Evolutionary conservation across 1,140 invertebrate species (phyloP), one percentile per base, ranked within the genome.

Genomic region (Thaumetopoea pityocampa): DNA sequence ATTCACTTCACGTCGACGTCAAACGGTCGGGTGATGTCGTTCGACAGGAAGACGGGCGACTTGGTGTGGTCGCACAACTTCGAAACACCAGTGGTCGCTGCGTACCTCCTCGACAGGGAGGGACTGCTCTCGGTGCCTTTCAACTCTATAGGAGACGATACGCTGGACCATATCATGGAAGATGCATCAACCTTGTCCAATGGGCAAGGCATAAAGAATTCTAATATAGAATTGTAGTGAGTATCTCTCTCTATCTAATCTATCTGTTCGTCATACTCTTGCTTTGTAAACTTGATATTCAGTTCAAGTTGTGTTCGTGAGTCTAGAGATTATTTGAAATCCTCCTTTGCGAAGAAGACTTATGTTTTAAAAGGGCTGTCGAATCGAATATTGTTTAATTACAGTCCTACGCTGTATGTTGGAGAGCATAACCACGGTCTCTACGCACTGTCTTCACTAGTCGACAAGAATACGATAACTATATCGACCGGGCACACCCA

Each of bases 331-430:
- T n/a, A n/a, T n/a, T n/a, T n/a, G n/a, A n/a, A n/a, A n/a, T n/a
- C n/a, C n/a, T n/a, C n/a, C n/a, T n/a, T n/a, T n/a, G n/a, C n/a
- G n/a, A n/a, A n/a, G n/a, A 24, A 23, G 2, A 7, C 7, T 27
- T 5, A 27, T 2, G 10, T 10, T 11, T 5, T 11, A 4, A 27
- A 3, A 24, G 9, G 9, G 3, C 4, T 24, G 9, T 3, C 2
- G 6, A 24, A n/a, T 24, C 9, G 9, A 6, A 24, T 24, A n/a
- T 3, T 18, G 49, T 66, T 49, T 68, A 51, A 73, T 72, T 89
- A 87, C 71, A 96, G 94, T 55, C 94, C 94, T 34, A 98, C 96
- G 0, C 85, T 99, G 8, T 99, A 98, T 80, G 91, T 99, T 51
- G 97, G 97, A 3, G 93, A 98, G 77, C 92, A 96, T 79, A 87